Base-by-base conservation (phyloP, 2,797 vertebrate genomes). In the Phalloptychus januarius region DNA sequence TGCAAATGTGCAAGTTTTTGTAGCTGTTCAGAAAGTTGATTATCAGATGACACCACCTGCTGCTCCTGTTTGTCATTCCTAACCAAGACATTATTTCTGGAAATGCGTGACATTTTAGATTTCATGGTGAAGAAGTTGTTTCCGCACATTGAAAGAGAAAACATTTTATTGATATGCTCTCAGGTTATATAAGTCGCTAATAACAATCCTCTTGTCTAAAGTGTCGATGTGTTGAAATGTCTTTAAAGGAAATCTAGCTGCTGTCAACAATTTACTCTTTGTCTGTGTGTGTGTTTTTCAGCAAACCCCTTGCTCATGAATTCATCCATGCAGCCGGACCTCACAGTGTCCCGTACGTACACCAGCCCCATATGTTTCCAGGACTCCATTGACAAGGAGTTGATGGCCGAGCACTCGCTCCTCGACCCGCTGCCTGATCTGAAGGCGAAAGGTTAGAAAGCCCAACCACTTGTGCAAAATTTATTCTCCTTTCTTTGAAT, bases 311-410 rank as follows among this genome's bases (percentile, higher is more conserved):
- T 99, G 90, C 96, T 99, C 12, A 94, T 98, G 89, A 98, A 97
- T 90, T 96, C 97, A 0, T 96, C 98, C 92, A 95, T 98, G 95
- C 97, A 98, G 81, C 97, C 97, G 0, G 98, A 99, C 71, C 92
- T 99, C 91, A 97, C 97, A 0, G 97, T 98, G 83, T 98, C 97
- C 61, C 96, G 97, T 6, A 97, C 98, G 1, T 99, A 99, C 95
- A 97, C 97, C 4, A 97, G 98, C 54, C 97, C 98, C 72, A 98
- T 99, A 95, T 99, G 98, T 91, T 97, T 98, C 42, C 97, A 98
- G 87, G 98, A 98, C 83, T 97, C 98, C 1, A 95, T 97, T 86
- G 97, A 99, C 94, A 99, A 99, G 94, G 98, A 99, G 89, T 88
- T 95, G 79, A 96, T 96, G 89, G 91, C 93, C 6, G 95, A 95